Base-by-base conservation (phyloP, 1,140 invertebrate species). In the Leptopilina boulardi region DNA sequence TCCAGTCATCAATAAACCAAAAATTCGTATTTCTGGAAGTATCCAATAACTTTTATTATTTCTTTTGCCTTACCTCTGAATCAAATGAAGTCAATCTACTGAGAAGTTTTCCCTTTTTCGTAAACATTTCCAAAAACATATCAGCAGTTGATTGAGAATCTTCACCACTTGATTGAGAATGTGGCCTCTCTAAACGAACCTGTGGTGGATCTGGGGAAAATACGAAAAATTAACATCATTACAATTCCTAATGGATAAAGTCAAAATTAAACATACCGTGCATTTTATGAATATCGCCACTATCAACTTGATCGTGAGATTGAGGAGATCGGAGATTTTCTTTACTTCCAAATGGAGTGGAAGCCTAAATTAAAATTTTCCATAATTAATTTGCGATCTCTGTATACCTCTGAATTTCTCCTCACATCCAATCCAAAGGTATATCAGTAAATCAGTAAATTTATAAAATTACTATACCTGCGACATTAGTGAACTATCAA, bases 71-170 rank as follows among this genome's bases (percentile, higher is more conserved):
- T 91, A 97, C 96, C 91, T 98, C 97, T 0, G 96, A 96, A 85
- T 98, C 97, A 79, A 97, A 94, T 0, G 97, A 97, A 8, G 96
- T 96, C 54, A 98, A 91, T 91, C 96, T 97, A 85, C 94, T 96
- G 78, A 98, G 93, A 71, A 98, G 92, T 81, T 96, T 94, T 85
- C 96, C 96, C 82, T 96, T 93, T 87, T 97, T 97, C 80, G 96
- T 96, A 81, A 98, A 93, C 92, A 98, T 95, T 84, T 97, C 96
- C 82, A 96, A 94, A 86, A 98, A 96, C 92, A 97, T 96, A 81
- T 97, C 96, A 2, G 95, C 94, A 0, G 95, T 95, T 8, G 94
- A 95, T 83, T 95, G 95, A n/a, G 92, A 92, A 66, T 94, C 94
- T 23, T 91, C 93, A 73, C 85, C 76, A 84, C 59, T 83, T 72